A percentile compares a stretch with the other conserved stretches of the same genome.
These are phyloP conservation scores for Spermophilus dauricus DNA, from an alignment of 2,113 vertebrate genomes.

Conservation along the genomic window DNA sequence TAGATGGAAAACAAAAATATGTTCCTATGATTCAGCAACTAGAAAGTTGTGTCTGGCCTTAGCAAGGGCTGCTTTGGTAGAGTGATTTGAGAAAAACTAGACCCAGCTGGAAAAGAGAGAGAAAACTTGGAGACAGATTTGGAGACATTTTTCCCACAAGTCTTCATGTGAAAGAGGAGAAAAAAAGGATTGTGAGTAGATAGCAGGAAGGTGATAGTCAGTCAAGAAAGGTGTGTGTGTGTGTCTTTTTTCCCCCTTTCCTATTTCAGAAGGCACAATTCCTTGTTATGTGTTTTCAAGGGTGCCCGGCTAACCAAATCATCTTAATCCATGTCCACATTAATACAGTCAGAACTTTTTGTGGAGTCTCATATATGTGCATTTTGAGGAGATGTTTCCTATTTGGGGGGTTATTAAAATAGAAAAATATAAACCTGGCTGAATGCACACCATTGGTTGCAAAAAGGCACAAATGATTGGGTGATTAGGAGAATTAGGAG, in stretches of 20 bases:
- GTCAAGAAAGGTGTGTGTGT: no score
- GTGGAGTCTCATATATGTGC: not conserved
- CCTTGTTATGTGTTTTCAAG: not conserved
- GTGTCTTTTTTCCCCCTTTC: not conserved
- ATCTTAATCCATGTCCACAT: not conserved
- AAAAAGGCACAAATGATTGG: not conserved
- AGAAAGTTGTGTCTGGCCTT: not conserved
- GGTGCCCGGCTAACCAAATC: not conserved
- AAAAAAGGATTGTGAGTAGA: not conserved
- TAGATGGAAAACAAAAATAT: not conserved
- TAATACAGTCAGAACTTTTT: not conserved
- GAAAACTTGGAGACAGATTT: not conserved
- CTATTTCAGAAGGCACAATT: not conserved
- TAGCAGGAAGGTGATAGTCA: not conserved
- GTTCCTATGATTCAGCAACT: not conserved
- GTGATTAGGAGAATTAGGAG: not conserved
- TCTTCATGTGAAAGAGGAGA: not conserved
- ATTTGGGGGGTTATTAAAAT: not conserved
- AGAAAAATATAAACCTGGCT: not conserved
- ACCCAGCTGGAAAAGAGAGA: not conserved
- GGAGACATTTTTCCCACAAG: not conserved
- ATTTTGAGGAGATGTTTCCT: not conserved
- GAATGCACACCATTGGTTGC: not conserved
- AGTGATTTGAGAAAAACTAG: not conserved
- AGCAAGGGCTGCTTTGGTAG: not conserved